Percentiles rank a stretch among this genome's conserved stretches.
These are phyloP conservation scores for Norana najaformis DNA, from an alignment of 2,888 invertebrate species.

Conservation along the genomic window DNA sequence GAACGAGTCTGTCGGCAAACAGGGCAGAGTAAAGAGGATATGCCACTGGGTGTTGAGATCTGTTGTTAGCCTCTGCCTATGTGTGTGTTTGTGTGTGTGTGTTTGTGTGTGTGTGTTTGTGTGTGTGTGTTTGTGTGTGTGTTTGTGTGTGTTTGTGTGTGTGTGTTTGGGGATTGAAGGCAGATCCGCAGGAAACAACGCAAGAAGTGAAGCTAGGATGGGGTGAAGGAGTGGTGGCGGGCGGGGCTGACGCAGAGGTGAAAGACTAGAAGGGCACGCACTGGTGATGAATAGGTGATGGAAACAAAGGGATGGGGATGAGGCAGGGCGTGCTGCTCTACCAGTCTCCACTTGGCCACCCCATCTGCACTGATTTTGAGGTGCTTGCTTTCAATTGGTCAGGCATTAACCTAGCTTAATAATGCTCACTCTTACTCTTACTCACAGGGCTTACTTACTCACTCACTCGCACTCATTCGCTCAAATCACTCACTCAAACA, in stretches of 20 bases:
- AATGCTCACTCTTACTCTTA: not conserved
- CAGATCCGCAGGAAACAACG: not conserved
- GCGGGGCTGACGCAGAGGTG: not conserved
- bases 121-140: not conserved
- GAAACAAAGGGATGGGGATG: not conserved
- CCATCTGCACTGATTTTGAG: not conserved
- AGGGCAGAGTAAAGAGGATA: not conserved
- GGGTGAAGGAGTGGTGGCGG: not conserved
- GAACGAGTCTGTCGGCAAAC: not conserved
- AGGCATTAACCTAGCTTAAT: not conserved
- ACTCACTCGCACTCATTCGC: too few relatives aligned
- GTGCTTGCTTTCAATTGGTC: not conserved
- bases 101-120: not conserved
- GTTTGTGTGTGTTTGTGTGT: not conserved
- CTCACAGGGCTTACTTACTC: too few relatives aligned
- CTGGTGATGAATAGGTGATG: not conserved
- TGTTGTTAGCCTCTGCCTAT: not conserved
- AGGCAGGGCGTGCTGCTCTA: not conserved
- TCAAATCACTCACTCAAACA: too few relatives aligned
- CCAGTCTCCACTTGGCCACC: not conserved
- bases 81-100: not conserved
- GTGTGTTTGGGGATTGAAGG: not conserved
- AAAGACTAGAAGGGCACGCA: not conserved
- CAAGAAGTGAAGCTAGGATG: not conserved
- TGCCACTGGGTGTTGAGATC: not conserved